phyloP scores from a whole-genome alignment of 2,797 vertebrate genomes.

The Naso thynnoides region DNA sequence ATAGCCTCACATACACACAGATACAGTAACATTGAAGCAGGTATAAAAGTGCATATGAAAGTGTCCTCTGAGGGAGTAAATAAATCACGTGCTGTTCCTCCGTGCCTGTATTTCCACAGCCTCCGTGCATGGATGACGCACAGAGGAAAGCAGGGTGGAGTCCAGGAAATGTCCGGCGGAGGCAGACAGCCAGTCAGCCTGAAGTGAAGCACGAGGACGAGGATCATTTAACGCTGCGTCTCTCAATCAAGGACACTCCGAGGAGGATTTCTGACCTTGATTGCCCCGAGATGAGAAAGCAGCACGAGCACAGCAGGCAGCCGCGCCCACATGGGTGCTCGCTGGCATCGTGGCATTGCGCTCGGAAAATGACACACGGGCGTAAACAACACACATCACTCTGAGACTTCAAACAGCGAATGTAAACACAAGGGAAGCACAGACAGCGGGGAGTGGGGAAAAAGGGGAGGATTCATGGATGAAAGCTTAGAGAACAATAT shows the following conservation, averaged over 20 bases:
- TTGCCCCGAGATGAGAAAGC: slow-evolving; percentile 34
- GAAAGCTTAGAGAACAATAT: neutral
- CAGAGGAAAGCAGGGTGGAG: slow-evolving; percentile 12
- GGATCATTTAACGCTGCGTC: slow-evolving; percentile 67
- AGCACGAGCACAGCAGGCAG: slow-evolving; percentile 4
- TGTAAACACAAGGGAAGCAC: neutral
- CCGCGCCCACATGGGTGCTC: slow-evolving; percentile 26
- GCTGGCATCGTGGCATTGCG: neutral
- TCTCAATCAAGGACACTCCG: slow-evolving; percentile 47
- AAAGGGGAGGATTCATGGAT: neutral
- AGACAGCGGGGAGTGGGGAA: neutral
- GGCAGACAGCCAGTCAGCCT: slow-evolving; percentile 17
- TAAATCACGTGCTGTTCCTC: neutral
- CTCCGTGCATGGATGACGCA: slow-evolving; percentile 1
- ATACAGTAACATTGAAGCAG: neutral
- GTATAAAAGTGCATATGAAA: neutral
- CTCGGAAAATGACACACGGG: slow-evolving; percentile 13
- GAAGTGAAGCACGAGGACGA: slow-evolving; percentile 20
- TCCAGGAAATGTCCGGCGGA: slow-evolving; percentile 33
- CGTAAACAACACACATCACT: slow-evolving; percentile 1
- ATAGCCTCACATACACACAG: neutral
- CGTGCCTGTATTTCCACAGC: slow-evolving; percentile 16
- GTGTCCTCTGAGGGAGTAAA: neutral
- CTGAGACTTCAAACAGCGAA: slow-evolving; percentile 8
- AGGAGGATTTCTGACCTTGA: slow-evolving; percentile 64